phyloP scores from a whole-genome alignment of 2,113 vertebrate species.

The Pterocles gutturalis region DNA sequence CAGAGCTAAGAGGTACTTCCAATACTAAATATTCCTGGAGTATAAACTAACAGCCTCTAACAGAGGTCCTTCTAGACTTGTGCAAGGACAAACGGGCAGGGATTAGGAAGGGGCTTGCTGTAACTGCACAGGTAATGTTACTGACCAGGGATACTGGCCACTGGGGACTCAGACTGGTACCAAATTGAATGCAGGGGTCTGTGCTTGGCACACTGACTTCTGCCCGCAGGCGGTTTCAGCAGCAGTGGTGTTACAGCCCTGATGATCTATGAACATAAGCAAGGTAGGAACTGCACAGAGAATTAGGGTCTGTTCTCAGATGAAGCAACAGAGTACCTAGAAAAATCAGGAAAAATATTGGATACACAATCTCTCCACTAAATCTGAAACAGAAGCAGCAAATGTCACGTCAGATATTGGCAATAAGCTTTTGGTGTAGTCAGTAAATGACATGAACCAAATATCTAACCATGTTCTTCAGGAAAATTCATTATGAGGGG shows the following conservation, averaged over 20 bases:
- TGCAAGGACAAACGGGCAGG: not conserved
- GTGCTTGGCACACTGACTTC: not conserved
- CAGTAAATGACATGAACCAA: not conserved
- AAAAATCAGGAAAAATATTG: not conserved
- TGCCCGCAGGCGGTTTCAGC: not conserved
- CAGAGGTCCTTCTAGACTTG: not conserved
- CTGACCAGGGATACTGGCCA: not conserved
- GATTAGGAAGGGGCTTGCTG: not conserved
- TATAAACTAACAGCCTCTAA: not conserved
- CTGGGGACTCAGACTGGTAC: not conserved
- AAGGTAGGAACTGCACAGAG: not conserved
- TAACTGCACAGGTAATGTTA: not conserved
- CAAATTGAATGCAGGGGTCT: not conserved
- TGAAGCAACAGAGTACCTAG: not conserved
- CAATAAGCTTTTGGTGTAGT: not conserved
- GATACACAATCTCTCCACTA: not conserved
- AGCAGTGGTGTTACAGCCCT: not conserved
- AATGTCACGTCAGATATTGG: not conserved
- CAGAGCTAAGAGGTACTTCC: not conserved
- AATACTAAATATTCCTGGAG: not conserved
- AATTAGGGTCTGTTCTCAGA: not conserved
- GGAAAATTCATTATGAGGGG: not conserved
- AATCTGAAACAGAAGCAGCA: not conserved
- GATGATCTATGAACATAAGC: accelerated
- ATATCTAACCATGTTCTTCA: not conserved